phyloP scores from a whole-genome alignment of 1,140 invertebrate genomes.

The Palaemon carinicauda region DNA sequence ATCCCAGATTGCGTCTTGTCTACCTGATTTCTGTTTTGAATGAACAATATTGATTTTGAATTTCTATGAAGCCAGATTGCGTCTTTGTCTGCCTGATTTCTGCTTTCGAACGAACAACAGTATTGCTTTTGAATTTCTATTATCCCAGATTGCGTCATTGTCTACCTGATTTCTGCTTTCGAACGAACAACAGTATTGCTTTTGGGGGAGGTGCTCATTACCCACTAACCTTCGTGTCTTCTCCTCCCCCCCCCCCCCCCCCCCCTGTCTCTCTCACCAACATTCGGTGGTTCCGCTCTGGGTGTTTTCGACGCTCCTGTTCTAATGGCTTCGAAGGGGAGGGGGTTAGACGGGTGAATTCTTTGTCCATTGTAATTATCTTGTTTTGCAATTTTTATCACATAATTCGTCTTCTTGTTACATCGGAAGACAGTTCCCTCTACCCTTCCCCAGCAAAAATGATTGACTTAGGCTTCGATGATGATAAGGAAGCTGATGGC shows the following conservation, averaged over 20 bases:
- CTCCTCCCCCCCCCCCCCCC: neutral
- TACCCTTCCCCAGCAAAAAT: neutral
- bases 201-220: too few relatives aligned
- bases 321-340: neutral
- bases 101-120: too few relatives aligned
- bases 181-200: neutral
- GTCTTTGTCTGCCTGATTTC: too few relatives aligned
- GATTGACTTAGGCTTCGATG: constrained; percentile 36
- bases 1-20: too few relatives aligned
- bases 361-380: constrained; percentile 52
- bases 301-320: neutral
- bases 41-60: too few relatives aligned
- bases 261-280: neutral
- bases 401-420: constrained; percentile 43
- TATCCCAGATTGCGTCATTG: too few relatives aligned
- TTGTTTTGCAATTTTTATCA: constrained; percentile 53
- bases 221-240: too few relatives aligned
- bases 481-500: neutral
- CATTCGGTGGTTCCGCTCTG: neutral
- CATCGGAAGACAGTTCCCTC: constrained; percentile 19
- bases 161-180: too few relatives aligned
- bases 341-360: too few relatives aligned
- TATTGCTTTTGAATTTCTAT: too few relatives aligned
- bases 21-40: too few relatives aligned
- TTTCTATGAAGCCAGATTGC: too few relatives aligned